Percentiles rank a stretch among this genome's conserved stretches.
phyloP scores from a whole-genome alignment of 2,113 vertebrate genomes.

The Phyllostomus discolor region DNA sequence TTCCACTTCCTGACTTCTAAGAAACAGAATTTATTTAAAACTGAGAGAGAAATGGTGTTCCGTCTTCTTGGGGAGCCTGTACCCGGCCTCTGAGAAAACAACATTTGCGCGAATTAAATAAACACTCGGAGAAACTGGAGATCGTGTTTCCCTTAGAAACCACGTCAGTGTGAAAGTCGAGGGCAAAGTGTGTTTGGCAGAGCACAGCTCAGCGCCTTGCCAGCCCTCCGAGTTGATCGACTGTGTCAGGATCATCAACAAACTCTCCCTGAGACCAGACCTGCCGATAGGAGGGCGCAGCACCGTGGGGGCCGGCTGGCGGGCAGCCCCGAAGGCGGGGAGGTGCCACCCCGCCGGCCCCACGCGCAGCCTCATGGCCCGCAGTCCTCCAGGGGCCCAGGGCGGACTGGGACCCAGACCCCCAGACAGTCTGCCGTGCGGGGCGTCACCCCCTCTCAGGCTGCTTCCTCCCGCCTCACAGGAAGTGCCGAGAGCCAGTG shows the following conservation, averaged over 20 bases:
- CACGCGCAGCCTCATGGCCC: too few species aligned
- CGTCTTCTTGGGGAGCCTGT: not conserved
- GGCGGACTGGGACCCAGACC: not conserved
- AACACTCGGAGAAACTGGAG: slow-evolving; percentile 18
- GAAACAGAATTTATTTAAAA: slow-evolving; percentile 24
- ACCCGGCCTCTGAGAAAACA: slow-evolving; percentile 39
- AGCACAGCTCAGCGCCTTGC: not conserved
- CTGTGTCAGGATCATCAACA: not conserved
- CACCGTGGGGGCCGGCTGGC: not conserved
- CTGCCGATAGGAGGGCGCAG: not conserved
- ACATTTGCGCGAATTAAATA: not conserved
- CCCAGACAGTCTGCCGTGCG: not conserved
- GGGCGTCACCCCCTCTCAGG: not conserved
- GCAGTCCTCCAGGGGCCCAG: not conserved
- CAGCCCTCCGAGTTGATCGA: not conserved
- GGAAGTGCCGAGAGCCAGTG: not conserved
- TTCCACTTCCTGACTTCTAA: slow-evolving; percentile 42
- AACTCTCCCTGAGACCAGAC: not conserved
- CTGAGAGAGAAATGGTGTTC: not conserved
- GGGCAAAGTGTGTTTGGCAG: slow-evolving; percentile 45
- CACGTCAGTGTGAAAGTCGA: not conserved
- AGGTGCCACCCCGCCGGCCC: fast-evolving
- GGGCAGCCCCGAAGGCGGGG: not conserved
- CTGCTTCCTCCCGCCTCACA: not conserved
- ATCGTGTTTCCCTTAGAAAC: slow-evolving; percentile 27